Conservation (phyloP, 1,140 invertebrate species). For the Diabrotica undecimpunctata region DNA sequence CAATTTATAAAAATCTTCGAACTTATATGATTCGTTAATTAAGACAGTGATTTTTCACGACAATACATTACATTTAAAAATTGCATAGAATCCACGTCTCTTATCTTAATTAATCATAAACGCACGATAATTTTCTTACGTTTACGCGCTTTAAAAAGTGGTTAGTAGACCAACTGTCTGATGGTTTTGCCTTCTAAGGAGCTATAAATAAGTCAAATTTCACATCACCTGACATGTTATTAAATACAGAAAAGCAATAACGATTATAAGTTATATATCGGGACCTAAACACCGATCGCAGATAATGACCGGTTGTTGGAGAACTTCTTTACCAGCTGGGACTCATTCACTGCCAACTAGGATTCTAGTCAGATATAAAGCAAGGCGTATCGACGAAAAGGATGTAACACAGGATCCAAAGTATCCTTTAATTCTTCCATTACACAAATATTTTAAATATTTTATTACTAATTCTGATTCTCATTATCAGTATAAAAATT, state of each 20-base stretch:
- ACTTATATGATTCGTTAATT: too few relatives aligned
- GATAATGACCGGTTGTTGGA: conserved; percentile 22
- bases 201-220: conserved; percentile 20
- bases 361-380: conserved; percentile 12
- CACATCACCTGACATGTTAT: conserved; percentile 24
- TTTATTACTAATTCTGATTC: too few relatives aligned
- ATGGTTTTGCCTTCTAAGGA: conserved; percentile 2
- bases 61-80: too few relatives aligned
- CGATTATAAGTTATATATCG: conserved; percentile 25
- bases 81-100: too few relatives aligned
- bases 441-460: too few relatives aligned
- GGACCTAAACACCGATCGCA: conserved; percentile 23
- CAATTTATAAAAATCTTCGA: too few relatives aligned
- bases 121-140: not conserved
- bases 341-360: conserved; percentile 20
- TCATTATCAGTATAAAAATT: too few relatives aligned
- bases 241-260: conserved; percentile 27
- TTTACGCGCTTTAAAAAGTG: not conserved
- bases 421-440: too few relatives aligned
- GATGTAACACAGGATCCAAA: not conserved
- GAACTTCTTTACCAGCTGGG: not conserved
- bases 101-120: not conserved
- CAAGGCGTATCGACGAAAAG: conserved; percentile 7
- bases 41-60: too few relatives aligned
- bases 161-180: not conserved